Conservation (phyloP, 2,888 invertebrate genomes). For the Trypoxylon attenuatum region DNA sequence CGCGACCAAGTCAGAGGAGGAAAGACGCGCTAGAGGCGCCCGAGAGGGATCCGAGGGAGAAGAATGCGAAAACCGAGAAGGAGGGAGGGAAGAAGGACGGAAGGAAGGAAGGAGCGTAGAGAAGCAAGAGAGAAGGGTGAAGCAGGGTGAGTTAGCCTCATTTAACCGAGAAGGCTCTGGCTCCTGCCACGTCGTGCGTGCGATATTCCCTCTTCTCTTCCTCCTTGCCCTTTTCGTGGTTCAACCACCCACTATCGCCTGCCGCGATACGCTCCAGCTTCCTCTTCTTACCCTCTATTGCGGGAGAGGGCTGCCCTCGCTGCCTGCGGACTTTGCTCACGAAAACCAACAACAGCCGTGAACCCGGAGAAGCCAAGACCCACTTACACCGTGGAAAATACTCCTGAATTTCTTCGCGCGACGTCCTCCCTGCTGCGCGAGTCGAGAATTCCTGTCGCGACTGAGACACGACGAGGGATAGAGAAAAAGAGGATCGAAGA, state of each 20-base stretch:
- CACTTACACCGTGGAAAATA: conserved; percentile 14
- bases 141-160: conserved; percentile 64
- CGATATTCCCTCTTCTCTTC: conserved; percentile 44
- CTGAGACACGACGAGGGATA: neutral
- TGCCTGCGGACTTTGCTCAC: conserved; percentile 15
- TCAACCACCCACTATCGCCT: conserved; percentile 17
- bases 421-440: neutral
- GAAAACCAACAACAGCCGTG: neutral
- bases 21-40: too few species aligned
- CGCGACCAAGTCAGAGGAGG: conserved; percentile 7
- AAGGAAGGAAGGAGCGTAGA: neutral
- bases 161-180: conserved; percentile 64
- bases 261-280: conserved; percentile 32
- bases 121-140: conserved; percentile 8
- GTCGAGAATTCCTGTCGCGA: neutral
- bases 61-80: conserved; percentile 1
- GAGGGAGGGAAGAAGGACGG: conserved; percentile 3
- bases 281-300: conserved; percentile 46
- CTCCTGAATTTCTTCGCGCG: conserved; percentile 8
- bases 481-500: too few species aligned
- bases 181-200: conserved; percentile 57
- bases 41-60: neutral
- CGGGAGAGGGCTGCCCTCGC: conserved; percentile 6
- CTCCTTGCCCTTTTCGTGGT: conserved; percentile 53
- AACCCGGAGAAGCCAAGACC: conserved; percentile 20